A percentile compares a stretch with the other conserved stretches of the same genome.
These are phyloP conservation scores for Formica exsecta DNA, from an alignment of 1,140 invertebrate genomes.

Conservation along the genomic window DNA sequence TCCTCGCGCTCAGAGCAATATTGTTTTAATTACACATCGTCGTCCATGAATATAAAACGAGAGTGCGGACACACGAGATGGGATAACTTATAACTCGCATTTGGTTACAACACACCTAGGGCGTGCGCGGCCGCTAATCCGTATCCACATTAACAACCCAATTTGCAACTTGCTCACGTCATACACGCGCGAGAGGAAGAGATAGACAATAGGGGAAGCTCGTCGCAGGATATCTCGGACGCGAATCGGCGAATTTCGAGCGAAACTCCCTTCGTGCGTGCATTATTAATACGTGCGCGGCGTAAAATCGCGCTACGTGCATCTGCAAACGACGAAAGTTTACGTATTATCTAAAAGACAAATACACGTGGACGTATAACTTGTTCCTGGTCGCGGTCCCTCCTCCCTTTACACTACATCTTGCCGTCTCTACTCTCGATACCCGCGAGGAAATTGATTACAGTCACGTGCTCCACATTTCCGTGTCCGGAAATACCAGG, in stretches of 20 bases:
- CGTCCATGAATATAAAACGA: slow-evolving; percentile 53
- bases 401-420: not conserved
- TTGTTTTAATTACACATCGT: slow-evolving; percentile 54
- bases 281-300: slow-evolving; percentile 46
- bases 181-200: slow-evolving; percentile 1
- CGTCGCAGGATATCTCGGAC: slow-evolving; percentile 33
- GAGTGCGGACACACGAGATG: slow-evolving; percentile 6
- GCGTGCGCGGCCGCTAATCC: slow-evolving; percentile 52
- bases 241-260: slow-evolving; percentile 48
- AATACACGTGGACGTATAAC: slow-evolving; percentile 9
- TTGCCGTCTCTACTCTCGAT: not conserved
- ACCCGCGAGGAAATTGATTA: slow-evolving; percentile 60
- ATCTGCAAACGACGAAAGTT: slow-evolving; percentile 26
- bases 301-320: slow-evolving; percentile 10
- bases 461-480: slow-evolving; percentile 62
- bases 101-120: slow-evolving; percentile 51
- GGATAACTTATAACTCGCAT: slow-evolving; percentile 55
- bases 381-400: not conserved
- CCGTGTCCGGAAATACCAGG: slow-evolving; percentile 52
- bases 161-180: slow-evolving; percentile 56
- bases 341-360: slow-evolving; percentile 28
- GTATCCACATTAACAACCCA: slow-evolving; percentile 55
- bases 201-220: slow-evolving; percentile 1
- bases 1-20: slow-evolving; percentile 34
- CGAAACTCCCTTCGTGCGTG: slow-evolving; percentile 43